Evolutionary conservation across 2,113 vertebrate genomes (phyloP).

Genomic region (Gavia stellata): DNA sequence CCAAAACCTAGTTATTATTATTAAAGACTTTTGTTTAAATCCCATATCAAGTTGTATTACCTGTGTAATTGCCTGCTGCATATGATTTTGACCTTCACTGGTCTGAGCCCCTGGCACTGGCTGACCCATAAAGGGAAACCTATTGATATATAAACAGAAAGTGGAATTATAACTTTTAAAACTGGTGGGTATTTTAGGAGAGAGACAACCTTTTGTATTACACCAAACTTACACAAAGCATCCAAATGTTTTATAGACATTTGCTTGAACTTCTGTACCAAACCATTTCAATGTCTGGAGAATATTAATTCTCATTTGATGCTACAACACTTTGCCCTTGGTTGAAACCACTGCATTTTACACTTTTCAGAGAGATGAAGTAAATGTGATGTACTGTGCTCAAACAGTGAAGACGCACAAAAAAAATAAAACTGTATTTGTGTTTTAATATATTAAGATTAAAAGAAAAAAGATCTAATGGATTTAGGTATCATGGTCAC

Average conservation of each 20-base stretch:
- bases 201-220: background rate
- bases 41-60: slow-evolving; percentile 54
- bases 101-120: slow-evolving; percentile 67
- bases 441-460: background rate
- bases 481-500: background rate
- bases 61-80: slow-evolving; percentile 75
- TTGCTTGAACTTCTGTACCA: background rate
- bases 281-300: background rate
- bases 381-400: background rate
- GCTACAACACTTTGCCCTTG: background rate
- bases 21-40: background rate
- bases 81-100: slow-evolving; percentile 69
- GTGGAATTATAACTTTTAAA: background rate
- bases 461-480: background rate
- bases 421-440: background rate
- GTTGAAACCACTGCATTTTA: background rate
- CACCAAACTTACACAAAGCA: background rate
- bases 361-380: background rate
- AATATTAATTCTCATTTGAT: background rate
- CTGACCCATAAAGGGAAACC: slow-evolving; percentile 83
- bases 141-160: slow-evolving; percentile 16
- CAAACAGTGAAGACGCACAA: background rate
- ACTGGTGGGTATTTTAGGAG: background rate
- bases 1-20: background rate
- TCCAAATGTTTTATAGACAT: background rate